Base-by-base conservation (phyloP, 2,797 vertebrate species). In the Agapornis canus region DNA sequence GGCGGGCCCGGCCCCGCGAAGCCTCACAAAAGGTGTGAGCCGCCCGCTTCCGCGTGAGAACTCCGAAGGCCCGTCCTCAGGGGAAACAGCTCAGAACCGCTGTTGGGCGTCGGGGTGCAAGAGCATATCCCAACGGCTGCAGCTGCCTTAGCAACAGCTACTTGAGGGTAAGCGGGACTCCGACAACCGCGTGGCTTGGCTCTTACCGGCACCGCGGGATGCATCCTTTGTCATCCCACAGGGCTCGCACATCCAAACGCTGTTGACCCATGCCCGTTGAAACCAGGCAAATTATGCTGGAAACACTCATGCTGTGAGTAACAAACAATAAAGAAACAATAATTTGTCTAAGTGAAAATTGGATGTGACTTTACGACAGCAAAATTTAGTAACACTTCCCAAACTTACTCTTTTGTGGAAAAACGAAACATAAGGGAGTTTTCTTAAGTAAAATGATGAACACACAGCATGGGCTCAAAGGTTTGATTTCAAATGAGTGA, bases 141-240 rank as follows among this genome's bases (percentile, higher is more conserved):
- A 6, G 49, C 40, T 22, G 49, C 68, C 48, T 1, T 4, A 9
- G 48, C 39, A 12, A 3, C 35, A 18, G 23, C 43, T 10, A 29
- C 31, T 4, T 1, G 2, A 3, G 31, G 32, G 42, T 13, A 2
- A 51, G 57, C 3, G 22, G n/a, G 18, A 32, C 18, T 21, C 63
- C 26, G 0, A 0, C 6, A 0, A 0, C 14, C 22, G 22, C 15
- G 56, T 25, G 56, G 32, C 56, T 35, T 25, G 32, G 56, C 5
- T 35, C 56, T 11, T 57, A 57, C 32, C 56, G 56, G 56, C 22
- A 25, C 22, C 22, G 56, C 32, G 14, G 32, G 14, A 32, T 5
- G 10, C 22, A 35, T 35, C 56, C 56, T 25, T 35, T 25, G 32
- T 35, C 32, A 22, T 57, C 32, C 22, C 32, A 35, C 22, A 25